Conservation (phyloP, 2,797 vertebrate species). For the Sandelia bainsii region DNA sequence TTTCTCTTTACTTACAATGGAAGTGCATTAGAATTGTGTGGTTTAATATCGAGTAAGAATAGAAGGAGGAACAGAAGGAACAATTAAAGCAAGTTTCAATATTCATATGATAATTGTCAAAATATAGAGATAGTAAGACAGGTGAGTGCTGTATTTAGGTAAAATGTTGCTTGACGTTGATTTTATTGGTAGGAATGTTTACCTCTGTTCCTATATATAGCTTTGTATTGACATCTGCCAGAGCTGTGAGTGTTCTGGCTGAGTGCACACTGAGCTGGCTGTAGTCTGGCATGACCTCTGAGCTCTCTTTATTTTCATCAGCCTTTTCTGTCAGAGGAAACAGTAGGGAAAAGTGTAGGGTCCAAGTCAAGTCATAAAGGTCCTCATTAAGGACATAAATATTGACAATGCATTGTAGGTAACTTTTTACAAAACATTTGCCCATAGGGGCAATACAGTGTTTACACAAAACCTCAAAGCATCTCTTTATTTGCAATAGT, state of each 20-base stretch:
- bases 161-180: neutral
- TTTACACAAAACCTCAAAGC: neutral
- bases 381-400: neutral
- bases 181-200: constrained; percentile 25
- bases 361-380: neutral
- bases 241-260: constrained; percentile 69
- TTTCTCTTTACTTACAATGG: no score
- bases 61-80: no score
- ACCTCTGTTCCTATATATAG: constrained; percentile 93
- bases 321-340: constrained; percentile 70
- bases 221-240: constrained; percentile 85
- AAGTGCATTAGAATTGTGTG: no score
- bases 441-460: neutral
- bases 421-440: neutral
- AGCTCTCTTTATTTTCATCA: constrained; percentile 17
- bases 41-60: no score
- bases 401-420: neutral
- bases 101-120: no score
- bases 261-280: constrained; percentile 76
- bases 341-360: neutral
- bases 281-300: constrained; percentile 66
- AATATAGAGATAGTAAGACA: no score
- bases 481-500: neutral
- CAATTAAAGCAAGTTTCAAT: neutral
- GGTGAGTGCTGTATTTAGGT: no score